Evolutionary conservation across 92 coral and sea anemone species (phyloP), one percentile per base, ranked within the genome.

Genomic region (Chrysogorgia sp.): DNA sequence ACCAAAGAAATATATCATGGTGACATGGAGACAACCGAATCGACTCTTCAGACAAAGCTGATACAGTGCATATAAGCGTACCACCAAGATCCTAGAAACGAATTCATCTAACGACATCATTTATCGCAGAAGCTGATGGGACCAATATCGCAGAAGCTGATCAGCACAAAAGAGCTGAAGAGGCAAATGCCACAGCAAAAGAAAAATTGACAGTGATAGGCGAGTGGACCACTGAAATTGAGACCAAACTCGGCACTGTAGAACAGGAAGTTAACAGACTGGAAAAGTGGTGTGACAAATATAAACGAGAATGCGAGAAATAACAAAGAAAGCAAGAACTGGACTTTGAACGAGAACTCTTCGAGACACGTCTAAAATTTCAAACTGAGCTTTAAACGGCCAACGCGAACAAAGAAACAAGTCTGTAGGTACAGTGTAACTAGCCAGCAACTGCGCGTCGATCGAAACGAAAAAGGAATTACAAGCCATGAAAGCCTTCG

Each of bases 361-460:
- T 63, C 33, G 40, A 63, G 70, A 63, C 70, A 29, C 45, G 45
- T 33, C 45, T 63, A n/a, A n/a, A n/a, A n/a, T n/a, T n/a, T n/a
- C n/a, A n/a, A n/a, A n/a, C n/a, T n/a, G n/a, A n/a, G n/a, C n/a
- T 63, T 5, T 45, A 63, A n/a, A 2, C 1, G 19, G 70, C 70
- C 17, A 63, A 63, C 14, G 45, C 21, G 5, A 63, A 7, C 17
- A 17, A 63, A 34, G 70, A 63, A n/a, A n/a, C n/a, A n/a, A n/a
- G n/a, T n/a, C n/a, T 10, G 50, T 43, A 43, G 50, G 10, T 9
- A 43, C 50, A 8, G 50, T 43, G 50, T n/a, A n/a, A n/a, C n/a
- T 8, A 43, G 50, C 17, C 50, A 43, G 50, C 50, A 43, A 43
- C 50, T 8, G 50, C 50, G 17, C 17, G 10, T 43, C 10, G 17